Evolutionary conservation across 1,140 invertebrate species (phyloP).

Genomic region (Caerostris darwini): DNA sequence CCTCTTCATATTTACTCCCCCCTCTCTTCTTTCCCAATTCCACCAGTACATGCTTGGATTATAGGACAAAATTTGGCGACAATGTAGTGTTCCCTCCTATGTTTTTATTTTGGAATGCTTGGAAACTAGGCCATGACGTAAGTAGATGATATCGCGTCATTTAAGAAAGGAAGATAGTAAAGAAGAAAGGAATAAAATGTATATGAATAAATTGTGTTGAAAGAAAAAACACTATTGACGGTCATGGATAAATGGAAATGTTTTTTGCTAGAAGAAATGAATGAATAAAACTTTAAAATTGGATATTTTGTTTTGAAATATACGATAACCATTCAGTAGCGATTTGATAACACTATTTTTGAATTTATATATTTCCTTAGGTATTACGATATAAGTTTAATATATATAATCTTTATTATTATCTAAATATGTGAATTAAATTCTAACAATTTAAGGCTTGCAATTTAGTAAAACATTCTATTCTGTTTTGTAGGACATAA

Average conservation of each 20-base stretch:
- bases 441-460: no score
- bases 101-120: neutral
- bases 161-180: constrained; percentile 16
- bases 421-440: no score
- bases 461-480: no score
- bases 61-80: constrained; percentile 1
- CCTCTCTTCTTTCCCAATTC: no score
- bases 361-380: no score
- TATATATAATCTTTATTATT: no score
- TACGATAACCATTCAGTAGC: no score
- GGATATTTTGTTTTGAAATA: no score
- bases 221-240: neutral
- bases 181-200: neutral
- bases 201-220: constrained; percentile 29
- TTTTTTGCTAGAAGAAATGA: constrained; percentile 1
- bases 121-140: constrained; percentile 59
- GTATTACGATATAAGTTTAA: no score
- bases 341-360: no score
- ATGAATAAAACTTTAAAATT: neutral
- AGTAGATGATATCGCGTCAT: constrained; percentile 36
- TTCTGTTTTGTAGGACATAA: no score
- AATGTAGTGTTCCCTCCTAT: neutral
- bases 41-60: constrained; percentile 22
- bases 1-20: no score
- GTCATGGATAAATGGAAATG: neutral